These are phyloP conservation scores for Amphipyra berbera DNA, from an alignment of 2,888 invertebrate genomes.

Conservation along the genomic window DNA sequence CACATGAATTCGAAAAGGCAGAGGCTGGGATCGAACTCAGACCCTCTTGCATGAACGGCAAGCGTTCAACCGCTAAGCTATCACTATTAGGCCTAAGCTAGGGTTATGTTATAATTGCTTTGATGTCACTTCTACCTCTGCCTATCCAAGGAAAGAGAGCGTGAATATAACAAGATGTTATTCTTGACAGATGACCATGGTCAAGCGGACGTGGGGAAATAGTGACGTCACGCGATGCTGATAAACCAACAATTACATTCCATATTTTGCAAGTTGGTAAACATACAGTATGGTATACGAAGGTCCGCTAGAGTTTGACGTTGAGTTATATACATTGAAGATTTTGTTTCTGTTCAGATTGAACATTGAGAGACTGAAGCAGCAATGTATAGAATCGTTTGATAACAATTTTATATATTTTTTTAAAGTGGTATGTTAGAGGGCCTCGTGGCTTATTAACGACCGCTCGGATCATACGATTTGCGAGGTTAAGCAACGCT, in stretches of 20 bases:
- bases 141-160: conserved; percentile 36
- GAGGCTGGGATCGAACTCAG: too few species aligned
- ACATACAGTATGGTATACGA: conserved; percentile 20
- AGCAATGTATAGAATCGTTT: conserved; percentile 10
- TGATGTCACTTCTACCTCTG: neutral
- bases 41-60: too few species aligned
- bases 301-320: conserved; percentile 18
- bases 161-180: conserved; percentile 20
- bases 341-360: neutral
- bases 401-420: neutral
- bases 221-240: conserved; percentile 34
- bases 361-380: neutral
- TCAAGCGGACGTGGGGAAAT: conserved; percentile 35
- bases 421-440: too few species aligned
- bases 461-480: too few species aligned
- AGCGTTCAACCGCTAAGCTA: too few species aligned
- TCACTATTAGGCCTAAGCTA: too few species aligned
- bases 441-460: too few species aligned
- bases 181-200: conserved; percentile 34
- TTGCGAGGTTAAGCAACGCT: too few species aligned
- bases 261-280: conserved; percentile 19
- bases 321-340: neutral
- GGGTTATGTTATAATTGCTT: too few species aligned
- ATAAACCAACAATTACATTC: conserved; percentile 24
- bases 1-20: too few species aligned